phyloP scores from a whole-genome alignment of 1,140 invertebrate species.

The Dryas iulia region DNA sequence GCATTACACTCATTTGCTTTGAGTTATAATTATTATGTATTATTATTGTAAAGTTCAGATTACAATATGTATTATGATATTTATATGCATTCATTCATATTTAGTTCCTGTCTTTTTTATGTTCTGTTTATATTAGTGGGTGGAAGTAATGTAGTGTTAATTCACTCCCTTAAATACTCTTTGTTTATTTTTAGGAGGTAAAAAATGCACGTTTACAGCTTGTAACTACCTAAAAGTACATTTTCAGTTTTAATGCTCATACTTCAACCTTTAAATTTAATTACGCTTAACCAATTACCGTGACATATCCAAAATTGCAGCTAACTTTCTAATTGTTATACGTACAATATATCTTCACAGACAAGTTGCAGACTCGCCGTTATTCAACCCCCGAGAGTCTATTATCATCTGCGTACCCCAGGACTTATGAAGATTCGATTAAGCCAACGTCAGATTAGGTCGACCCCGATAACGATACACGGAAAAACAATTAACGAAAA shows the following conservation, averaged over 20 bases:
- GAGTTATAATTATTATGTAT: constrained; percentile 34
- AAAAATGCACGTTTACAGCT: no score
- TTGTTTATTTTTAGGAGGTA: no score
- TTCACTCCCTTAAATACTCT: no score
- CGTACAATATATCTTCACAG: constrained; percentile 50
- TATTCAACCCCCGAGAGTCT: constrained; percentile 47
- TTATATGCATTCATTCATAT: constrained; percentile 1
- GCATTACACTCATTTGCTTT: constrained; percentile 40
- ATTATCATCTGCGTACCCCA: constrained; percentile 54
- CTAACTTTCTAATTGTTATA: constrained; percentile 51
- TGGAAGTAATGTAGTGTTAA: no score
- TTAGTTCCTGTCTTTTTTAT: no score
- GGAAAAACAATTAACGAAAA: constrained; percentile 77
- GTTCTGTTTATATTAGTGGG: constrained; percentile 4
- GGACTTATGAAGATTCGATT: constrained; percentile 72
- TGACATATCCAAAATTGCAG: constrained; percentile 29
- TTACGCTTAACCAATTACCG: constrained; percentile 45
- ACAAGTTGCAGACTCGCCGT: constrained; percentile 50
- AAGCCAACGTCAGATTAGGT: constrained; percentile 57
- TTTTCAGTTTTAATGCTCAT: no score
- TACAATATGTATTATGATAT: not conserved
- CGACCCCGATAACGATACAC: constrained; percentile 63
- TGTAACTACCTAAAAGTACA: no score
- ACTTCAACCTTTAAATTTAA: no score
- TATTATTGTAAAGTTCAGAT: constrained; percentile 39